Conservation (phyloP, 2,888 invertebrate genomes). For the Trichogramma evanescens region DNA sequence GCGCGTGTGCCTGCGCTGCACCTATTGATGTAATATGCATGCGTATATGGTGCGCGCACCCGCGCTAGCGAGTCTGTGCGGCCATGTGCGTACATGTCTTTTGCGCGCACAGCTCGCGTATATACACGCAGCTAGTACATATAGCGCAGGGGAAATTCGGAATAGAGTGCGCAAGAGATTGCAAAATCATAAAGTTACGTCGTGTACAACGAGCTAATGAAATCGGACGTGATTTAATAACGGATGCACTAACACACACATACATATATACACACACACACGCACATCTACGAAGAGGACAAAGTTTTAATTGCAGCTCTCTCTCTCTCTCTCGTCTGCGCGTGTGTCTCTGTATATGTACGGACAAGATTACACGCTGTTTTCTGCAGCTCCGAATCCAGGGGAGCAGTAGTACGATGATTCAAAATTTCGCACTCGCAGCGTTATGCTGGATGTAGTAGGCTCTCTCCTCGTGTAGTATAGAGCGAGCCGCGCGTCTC, state of each 20-base stretch:
- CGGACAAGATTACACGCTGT: constrained; percentile 8
- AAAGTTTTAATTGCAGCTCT: constrained; percentile 15
- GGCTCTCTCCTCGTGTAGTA: too few relatives aligned
- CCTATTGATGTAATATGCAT: constrained; percentile 3
- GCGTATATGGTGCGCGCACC: too few relatives aligned
- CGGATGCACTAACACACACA: too few relatives aligned
- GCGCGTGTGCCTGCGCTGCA: neutral
- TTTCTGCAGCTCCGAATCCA: neutral
- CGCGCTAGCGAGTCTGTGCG: too few relatives aligned
- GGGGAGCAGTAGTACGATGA: neutral
- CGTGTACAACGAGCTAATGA: constrained; percentile 1
- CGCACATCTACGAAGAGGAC: neutral
- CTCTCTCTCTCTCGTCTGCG: neutral
- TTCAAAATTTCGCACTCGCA: constrained; percentile 5
- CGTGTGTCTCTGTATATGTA: too few relatives aligned
- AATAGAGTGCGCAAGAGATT: neutral
- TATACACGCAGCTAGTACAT: too few relatives aligned
- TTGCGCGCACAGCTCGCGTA: too few relatives aligned
- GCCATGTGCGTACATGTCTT: too few relatives aligned
- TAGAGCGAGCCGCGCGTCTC: too few relatives aligned
- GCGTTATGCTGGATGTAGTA: too few relatives aligned
- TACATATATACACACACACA: too few relatives aligned
- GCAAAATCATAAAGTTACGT: constrained; percentile 3
- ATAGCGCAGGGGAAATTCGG: too few relatives aligned
- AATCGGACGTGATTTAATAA: constrained; percentile 8